Evolutionary conservation across 53 echinoderm and acorn worm species (phyloP), one percentile per base, ranked within the genome.

Genomic region (Glandiceps talaboti): DNA sequence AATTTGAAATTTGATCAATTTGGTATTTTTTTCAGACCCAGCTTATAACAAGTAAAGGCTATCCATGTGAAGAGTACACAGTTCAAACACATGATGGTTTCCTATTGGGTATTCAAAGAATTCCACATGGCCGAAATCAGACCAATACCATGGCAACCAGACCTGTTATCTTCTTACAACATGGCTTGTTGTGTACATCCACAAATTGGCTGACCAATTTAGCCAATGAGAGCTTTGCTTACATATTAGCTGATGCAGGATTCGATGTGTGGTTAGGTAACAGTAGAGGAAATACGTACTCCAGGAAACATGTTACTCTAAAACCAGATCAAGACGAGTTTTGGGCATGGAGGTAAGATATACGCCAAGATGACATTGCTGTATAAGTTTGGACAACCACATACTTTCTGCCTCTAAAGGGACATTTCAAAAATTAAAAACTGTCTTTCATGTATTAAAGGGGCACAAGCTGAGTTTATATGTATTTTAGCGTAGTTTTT

Each of bases 211-310:
- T 99, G 85, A 99, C 93, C 12, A 99, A 99, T 75, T 86, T 93
- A 30, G 91, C 87, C 84, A 99, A 99, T 81, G 88, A 99, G 84
- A 99, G 99, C 64, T 83, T 99, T 77, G 99, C 89, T 0, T 99
- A 87, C 77, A 81, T 99, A 25, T 77, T 99, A 30, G 99, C 99
- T 1, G 99, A 99, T 82, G 93, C 99, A 0, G 99, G 99, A 0
- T 99, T 91, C 27, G 99, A 99, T 30, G 99, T 99, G 28, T 99
- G 99, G 99, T 76, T 99, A 28, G 99, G 99, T 1, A 99, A 99
- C 72, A 79, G 82, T 28, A 64, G 99, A 30, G 99, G 99, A 1
- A 99, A 99, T 31, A 84, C 81, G 31, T 99, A 99, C 72, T 93
- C 93, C 0, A 81, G 74, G 77, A 82, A 79, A n/a, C 77, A 84